Base-by-base conservation (phyloP, 2,797 vertebrate species). In the Vipera latastei region DNA sequence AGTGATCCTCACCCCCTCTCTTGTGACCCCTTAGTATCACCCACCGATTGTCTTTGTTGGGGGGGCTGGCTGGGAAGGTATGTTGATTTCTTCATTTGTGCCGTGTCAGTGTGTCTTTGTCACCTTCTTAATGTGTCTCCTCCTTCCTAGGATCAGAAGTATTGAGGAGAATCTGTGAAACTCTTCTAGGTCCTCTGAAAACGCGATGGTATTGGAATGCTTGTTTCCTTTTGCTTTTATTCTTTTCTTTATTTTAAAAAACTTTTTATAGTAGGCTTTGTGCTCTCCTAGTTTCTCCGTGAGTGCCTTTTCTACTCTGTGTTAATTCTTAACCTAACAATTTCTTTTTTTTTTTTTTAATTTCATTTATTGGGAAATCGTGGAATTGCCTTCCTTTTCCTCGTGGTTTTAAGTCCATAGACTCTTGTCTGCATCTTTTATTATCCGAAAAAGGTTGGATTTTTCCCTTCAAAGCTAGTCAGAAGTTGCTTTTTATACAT, bases 301-400 rank as follows among this genome's bases (percentile, higher is more conserved):
- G 73, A 97, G 97, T 98, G 97, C 97, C 97, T 98, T 91, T 98
- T 92, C 14, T 94, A 48, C 96, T 96, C 95, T 96, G 96, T 96
- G 32, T 1, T 95, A 78, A 97, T 96, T 94, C 95, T 94, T 89
- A 91, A 16, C 97, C 95, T 97, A 97, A 97, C 96, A 4, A 0
- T 88, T 96, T 97, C 92, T 53, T 92, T 88, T 93, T 94, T 13
- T 59, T n/a, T n/a, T 59, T 96, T 93, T 93, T 96, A 8, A 73
- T 96, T 92, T 97, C 96, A 96, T 96, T 91, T 92, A 92, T 93
- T 92, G 94, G 96, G 96, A 91, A 95, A 95, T 93, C 93, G 94
- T 96, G 94, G 96, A 97, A 95, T 97, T 97, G 96, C 96, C 94
- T 97, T 96, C 95, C 94, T 97, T 89, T 86, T 51, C 1, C 96